Base-by-base conservation (phyloP, 2,797 vertebrate genomes). In the Sebastolobus altivelis region DNA sequence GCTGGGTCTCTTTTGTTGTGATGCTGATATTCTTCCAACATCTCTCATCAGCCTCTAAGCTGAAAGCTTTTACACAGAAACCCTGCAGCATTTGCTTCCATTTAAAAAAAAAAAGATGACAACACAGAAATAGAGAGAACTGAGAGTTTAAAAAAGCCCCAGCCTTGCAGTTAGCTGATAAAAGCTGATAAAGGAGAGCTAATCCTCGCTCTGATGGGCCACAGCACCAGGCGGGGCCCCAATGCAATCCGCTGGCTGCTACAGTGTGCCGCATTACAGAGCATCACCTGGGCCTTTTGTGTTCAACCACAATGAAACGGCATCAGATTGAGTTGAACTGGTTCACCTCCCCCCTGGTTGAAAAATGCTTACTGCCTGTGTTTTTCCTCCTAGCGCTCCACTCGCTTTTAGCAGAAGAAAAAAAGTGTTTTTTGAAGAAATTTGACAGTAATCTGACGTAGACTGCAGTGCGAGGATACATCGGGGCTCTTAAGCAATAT, bases 181-280 rank as follows among this genome's bases (percentile, higher is more conserved):
- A 92, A 84, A 85, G 83, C 82, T 87, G 70, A 91, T 92, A 94
- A 93, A 89, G 87, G 91, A 77, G 77, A 38, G 79, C 58, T 95
- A 95, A 95, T 95, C 92, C 94, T 85, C 2, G 37, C 81, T 88
- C 77, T 91, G 87, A 46, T 87, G 79, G 73, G 43, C 82, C 76
- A 80, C 71, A 54, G 61, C 72, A 78, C 84, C 78, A 65, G 78
- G 54, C 80, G 5, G 54, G 72, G 65, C 73, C 71, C 35, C 27
- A 67, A 78, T 90, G 33, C 77, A 77, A 73, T 75, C 76, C 22
- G 62, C 70, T 67, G 81, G 70, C 71, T 83, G 84, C 77, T 73
- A 77, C 78, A 75, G 72, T 77, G 81, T 79, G 77, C 81, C 63
- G 74, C 67, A 33, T 84, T 65, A 77, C 75, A 68, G 77, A 77